Evolutionary conservation across 2,113 vertebrate species (phyloP).

Genomic region (Morone saxatilis): DNA sequence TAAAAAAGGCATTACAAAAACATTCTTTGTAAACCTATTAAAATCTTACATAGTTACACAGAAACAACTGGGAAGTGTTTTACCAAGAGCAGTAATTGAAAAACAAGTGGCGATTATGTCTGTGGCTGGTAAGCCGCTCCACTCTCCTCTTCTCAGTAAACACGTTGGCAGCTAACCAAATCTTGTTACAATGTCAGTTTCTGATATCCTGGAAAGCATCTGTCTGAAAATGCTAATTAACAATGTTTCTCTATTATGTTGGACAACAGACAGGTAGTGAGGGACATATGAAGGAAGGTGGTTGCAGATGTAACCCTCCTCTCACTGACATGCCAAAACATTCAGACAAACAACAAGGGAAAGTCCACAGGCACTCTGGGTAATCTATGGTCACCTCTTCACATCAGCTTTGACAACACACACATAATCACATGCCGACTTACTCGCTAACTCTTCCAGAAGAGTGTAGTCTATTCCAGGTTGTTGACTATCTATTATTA

Average conservation of each 20-base stretch:
- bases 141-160: background rate
- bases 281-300: background rate
- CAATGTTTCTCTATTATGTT: background rate
- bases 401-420: slow-evolving; percentile 36
- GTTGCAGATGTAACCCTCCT: background rate
- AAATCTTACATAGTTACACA: background rate
- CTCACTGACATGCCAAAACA: slow-evolving; percentile 26
- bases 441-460: slow-evolving; percentile 54
- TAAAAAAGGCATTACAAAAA: background rate
- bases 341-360: slow-evolving; percentile 56
- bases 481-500: slow-evolving; percentile 72
- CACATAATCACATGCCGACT: slow-evolving; percentile 62
- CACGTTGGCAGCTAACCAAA: background rate
- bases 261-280: background rate
- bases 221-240: background rate
- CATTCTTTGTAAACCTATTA: background rate
- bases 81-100: background rate
- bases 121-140: background rate
- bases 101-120: slow-evolving; percentile 11
- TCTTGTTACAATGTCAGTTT: background rate
- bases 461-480: slow-evolving; percentile 57
- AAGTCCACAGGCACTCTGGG: slow-evolving; percentile 58
- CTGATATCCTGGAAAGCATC: background rate
- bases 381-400: slow-evolving; percentile 63
- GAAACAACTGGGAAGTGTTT: background rate